Evolutionary conservation across 2,113 vertebrate genomes (phyloP).

Genomic region (Dicerorhinus sumatrensis): DNA sequence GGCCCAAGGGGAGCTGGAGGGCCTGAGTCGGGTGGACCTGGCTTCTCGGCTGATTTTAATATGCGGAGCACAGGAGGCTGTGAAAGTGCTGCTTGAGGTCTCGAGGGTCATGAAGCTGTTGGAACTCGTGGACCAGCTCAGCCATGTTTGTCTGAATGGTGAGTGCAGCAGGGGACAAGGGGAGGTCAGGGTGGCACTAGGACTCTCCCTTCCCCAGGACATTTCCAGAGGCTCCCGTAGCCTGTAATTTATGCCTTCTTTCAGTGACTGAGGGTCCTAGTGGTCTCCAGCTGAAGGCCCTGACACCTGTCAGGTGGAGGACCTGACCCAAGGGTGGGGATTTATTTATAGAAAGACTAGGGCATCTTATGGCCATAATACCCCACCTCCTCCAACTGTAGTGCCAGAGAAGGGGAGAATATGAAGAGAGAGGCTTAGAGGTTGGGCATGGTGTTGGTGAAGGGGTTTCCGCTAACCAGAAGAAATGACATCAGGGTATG

Average conservation of each 20-base stretch:
- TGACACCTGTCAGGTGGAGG: background rate
- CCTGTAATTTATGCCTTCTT: background rate
- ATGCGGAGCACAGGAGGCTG: slow-evolving; percentile 1
- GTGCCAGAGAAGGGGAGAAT: background rate
- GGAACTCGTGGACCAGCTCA: slow-evolving; percentile 29
- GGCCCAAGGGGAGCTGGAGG: slow-evolving; percentile 48
- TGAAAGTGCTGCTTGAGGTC: background rate
- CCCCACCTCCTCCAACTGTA: background rate
- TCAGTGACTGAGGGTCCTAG: background rate
- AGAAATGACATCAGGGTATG: background rate
- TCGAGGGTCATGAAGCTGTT: slow-evolving; percentile 35
- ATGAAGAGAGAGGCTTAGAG: background rate
- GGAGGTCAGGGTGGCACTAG: background rate
- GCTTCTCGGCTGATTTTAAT: background rate
- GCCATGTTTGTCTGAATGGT: slow-evolving; percentile 56
- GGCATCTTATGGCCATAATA: background rate
- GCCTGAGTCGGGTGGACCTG: slow-evolving; percentile 8
- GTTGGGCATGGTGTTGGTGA: background rate
- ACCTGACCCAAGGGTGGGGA: background rate
- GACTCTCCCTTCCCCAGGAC: background rate
- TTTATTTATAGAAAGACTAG: background rate
- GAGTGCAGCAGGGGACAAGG: background rate
- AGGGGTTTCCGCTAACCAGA: background rate
- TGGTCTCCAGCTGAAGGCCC: background rate
- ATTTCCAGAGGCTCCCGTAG: background rate